A percentile compares a stretch with the other conserved stretches of the same genome.
Evolutionary conservation across 1,140 invertebrate species (phyloP).

Genomic region (Neodiprion virginianus): DNA sequence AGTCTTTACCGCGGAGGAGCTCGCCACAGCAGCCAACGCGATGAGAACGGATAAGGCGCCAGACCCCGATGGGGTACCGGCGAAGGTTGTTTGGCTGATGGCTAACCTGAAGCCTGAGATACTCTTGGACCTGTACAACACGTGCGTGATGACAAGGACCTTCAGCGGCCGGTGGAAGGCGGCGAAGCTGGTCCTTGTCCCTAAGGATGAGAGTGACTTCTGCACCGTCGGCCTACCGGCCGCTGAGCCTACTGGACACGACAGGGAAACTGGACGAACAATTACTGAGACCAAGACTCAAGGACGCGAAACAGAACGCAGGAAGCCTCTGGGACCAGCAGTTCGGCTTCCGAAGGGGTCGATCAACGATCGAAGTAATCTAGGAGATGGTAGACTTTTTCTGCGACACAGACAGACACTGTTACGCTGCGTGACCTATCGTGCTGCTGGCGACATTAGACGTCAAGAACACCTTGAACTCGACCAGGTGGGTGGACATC

Average conservation of each 20-base stretch:
- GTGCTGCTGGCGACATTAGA: slow-evolving; percentile 19
- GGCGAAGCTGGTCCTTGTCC: slow-evolving; percentile 27
- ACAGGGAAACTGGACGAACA: slow-evolving; percentile 17
- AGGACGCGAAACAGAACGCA: too few species aligned
- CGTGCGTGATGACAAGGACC: slow-evolving; percentile 13
- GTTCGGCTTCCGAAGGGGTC: slow-evolving; percentile 15
- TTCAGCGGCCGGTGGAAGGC: slow-evolving; percentile 29
- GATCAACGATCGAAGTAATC: slow-evolving; percentile 14
- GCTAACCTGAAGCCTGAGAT: not conserved
- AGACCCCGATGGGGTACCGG: not conserved
- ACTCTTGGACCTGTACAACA: slow-evolving; percentile 10
- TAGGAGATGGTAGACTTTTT: too few species aligned
- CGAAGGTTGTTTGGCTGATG: not conserved
- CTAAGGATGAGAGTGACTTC: slow-evolving; percentile 22
- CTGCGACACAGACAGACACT: too few species aligned
- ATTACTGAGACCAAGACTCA: not conserved
- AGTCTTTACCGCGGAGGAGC: not conserved
- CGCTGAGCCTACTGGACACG: not conserved
- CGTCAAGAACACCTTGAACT: slow-evolving; percentile 27
- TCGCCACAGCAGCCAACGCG: not conserved
- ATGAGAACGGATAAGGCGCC: not conserved
- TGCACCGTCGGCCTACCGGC: slow-evolving; percentile 15
- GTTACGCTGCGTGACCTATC: too few species aligned
- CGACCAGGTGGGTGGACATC: slow-evolving; percentile 25
- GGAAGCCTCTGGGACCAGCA: too few species aligned